Conservation (phyloP, 2,888 invertebrate species). For the Drosophila neotestacea region DNA sequence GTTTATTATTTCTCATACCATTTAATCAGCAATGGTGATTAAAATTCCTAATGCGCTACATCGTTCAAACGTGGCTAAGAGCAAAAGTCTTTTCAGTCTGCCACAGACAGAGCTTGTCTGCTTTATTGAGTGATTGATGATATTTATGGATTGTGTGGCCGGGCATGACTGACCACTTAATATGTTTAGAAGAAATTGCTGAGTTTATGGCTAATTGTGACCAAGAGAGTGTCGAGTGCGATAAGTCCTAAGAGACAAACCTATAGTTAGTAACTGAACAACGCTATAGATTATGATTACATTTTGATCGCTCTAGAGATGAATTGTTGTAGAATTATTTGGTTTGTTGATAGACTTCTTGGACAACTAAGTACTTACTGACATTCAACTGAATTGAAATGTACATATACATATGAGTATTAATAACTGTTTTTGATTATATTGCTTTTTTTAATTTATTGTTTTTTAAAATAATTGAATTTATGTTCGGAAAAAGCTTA, state of each 20-base stretch:
- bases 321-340: background rate
- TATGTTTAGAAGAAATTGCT: slow-evolving; percentile 35
- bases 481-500: slow-evolving; percentile 30
- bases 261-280: background rate
- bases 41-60: slow-evolving; percentile 59
- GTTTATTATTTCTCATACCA: slow-evolving; percentile 57
- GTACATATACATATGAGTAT: too few species aligned
- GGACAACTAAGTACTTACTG: background rate
- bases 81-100: slow-evolving; percentile 10
- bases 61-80: slow-evolving; percentile 29
- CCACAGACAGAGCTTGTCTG: background rate
- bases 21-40: slow-evolving; percentile 57
- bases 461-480: slow-evolving; percentile 48
- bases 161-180: slow-evolving; percentile 54
- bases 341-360: background rate
- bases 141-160: slow-evolving; percentile 60
- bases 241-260: slow-evolving; percentile 5
- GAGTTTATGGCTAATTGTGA: slow-evolving; percentile 61
- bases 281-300: background rate
- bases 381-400: background rate
- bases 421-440: too few species aligned
- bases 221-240: background rate
- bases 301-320: background rate
- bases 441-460: background rate
- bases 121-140: slow-evolving; percentile 72